phyloP scores from a whole-genome alignment of 2,113 vertebrate genomes.

The Pholis gunnellus region DNA sequence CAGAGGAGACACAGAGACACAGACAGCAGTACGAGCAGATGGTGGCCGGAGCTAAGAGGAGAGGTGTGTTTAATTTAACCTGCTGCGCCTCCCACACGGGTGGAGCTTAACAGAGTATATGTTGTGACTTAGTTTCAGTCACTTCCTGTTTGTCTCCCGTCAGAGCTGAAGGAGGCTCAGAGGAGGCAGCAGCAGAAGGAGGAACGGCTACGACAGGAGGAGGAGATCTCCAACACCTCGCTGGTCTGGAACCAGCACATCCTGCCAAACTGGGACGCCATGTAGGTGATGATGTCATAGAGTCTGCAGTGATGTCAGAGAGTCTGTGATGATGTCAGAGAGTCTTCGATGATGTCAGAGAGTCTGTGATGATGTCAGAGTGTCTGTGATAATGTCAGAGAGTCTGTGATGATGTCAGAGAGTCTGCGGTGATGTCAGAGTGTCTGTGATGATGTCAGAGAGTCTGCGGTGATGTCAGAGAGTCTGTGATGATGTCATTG shows the following conservation, averaged over 20 bases:
- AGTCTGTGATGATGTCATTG: background rate
- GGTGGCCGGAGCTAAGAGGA: constrained; percentile 13
- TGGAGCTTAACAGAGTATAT: background rate
- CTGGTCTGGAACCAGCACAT: constrained; percentile 27
- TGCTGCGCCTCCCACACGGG: background rate
- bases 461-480: no score
- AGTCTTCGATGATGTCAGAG: background rate
- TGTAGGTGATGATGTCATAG: background rate
- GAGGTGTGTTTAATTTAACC: background rate
- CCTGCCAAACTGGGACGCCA: constrained; percentile 19
- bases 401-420: background rate
- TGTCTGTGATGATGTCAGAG: background rate
- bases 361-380: background rate
- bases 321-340: background rate
- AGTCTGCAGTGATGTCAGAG: no score
- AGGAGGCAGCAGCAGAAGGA: constrained; percentile 11
- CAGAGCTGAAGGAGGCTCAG: constrained; percentile 32
- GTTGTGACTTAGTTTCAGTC: background rate
- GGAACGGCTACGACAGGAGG: constrained; percentile 8
- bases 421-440: background rate
- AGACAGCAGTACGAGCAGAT: constrained; percentile 22
- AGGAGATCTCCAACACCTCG: background rate
- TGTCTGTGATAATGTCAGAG: background rate
- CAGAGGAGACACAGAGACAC: constrained; percentile 10
- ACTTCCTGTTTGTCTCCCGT: background rate